Evolutionary conservation across 1,140 invertebrate genomes (phyloP), one percentile per base, ranked within the genome.

Genomic region (Drosophila melanogaster): DNA sequence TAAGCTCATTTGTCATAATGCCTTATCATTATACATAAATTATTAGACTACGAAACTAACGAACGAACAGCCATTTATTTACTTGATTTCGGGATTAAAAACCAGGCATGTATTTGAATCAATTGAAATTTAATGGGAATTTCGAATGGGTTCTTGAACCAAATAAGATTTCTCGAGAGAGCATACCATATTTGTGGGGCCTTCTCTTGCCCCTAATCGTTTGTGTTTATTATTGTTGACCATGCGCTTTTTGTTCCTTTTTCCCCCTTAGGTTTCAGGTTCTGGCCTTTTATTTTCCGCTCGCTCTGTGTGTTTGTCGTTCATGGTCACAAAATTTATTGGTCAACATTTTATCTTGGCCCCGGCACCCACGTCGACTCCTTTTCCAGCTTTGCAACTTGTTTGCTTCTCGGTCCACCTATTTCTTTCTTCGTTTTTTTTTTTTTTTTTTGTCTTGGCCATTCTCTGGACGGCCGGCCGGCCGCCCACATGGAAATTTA

Each of bases 291-390:
- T 75, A 49, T 73, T 57, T 81, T 75, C 61, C n/a, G 37, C 49
- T 58, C 17, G 37, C 43, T 72, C 61, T 74, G 58, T 74, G 73
- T 60, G 59, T 44, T 58, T 54, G 37, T 66, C 71, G 71, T 86
- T 77, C 78, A 85, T 86, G 73, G 81, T 81, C 78, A 86, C 59
- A 77, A 78, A 86, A 85, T 85, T 85, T 85, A 87, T 85, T 85
- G 83, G 81, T 71, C 81, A 85, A 85, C 81, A 87, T 87, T 81
- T 81, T 78, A 85, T 81, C 83, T 85, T 58, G 62, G 59, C 55
- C 66, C 47, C 60, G 59, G 53, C 71, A 74, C 71, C 56, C 38
- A 64, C 74, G 43, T 43, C 33, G 26, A 61, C 57, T 66, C 50
- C 35, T 73, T 71, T 60, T 37, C 58, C 50, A 65, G 51, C 71